A percentile compares a stretch with the other conserved stretches of the same genome.
Conservation (phyloP, 1,140 invertebrate genomes). For the Rhopalosiphum padi region DNA sequence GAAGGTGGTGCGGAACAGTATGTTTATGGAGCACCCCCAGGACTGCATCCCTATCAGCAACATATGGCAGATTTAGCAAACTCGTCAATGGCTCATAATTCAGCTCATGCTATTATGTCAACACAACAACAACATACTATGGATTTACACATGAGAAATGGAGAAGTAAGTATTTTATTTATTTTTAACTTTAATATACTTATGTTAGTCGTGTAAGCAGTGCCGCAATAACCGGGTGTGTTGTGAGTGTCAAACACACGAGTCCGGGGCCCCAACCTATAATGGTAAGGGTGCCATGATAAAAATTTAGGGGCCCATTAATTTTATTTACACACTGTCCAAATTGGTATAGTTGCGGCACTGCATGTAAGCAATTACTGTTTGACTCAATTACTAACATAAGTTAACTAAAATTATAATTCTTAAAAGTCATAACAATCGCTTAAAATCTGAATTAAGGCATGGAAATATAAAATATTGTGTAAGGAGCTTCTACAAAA, state of each 20-base stretch:
- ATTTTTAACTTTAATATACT: too few relatives aligned
- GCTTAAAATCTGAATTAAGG: background rate
- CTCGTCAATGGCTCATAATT: constrained; percentile 52
- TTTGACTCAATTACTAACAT: background rate
- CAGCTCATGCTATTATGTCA: constrained; percentile 52
- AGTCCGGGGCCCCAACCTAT: too few relatives aligned
- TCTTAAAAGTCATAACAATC: background rate
- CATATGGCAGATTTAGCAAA: constrained; percentile 52
- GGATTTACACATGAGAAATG: constrained; percentile 49
- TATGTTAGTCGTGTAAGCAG: too few relatives aligned
- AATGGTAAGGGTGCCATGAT: too few relatives aligned
- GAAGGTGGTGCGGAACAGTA: constrained; percentile 49
- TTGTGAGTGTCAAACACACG: too few relatives aligned
- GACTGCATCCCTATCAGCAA: constrained; percentile 46
- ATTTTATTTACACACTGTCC: too few relatives aligned
- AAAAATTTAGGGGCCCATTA: too few relatives aligned
- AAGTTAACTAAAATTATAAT: background rate
- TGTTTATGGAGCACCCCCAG: constrained; percentile 50
- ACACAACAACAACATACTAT: constrained; percentile 53
- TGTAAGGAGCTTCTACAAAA: background rate
- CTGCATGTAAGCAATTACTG: background rate
- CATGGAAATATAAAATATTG: background rate
- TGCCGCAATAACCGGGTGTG: too few relatives aligned
- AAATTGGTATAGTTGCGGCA: too few relatives aligned
- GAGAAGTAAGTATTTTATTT: constrained; percentile 45